phyloP scores from a whole-genome alignment of 2,113 vertebrate genomes.

The Leptodactylus fuscus region DNA sequence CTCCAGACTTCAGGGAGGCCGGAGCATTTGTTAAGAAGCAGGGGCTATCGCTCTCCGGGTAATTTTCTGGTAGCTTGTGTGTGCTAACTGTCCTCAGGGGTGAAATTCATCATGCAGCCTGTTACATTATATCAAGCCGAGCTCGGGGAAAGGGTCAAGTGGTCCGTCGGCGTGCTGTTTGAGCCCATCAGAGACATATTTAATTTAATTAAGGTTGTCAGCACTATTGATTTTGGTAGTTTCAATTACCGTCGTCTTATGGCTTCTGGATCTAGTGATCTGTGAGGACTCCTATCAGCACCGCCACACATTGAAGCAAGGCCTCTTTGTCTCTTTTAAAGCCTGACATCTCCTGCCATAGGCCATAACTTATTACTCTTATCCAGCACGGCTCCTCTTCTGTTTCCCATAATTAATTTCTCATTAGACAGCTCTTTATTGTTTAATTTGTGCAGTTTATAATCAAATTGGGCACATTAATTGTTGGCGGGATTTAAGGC shows the following conservation, averaged over 20 bases:
- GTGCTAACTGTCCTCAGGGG: conserved; percentile 75
- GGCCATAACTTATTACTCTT: conserved; percentile 89
- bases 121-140: conserved; percentile 72
- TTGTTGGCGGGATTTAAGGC: conserved; percentile 92
- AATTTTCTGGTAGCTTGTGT: conserved; percentile 67
- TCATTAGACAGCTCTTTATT: conserved; percentile 99
- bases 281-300: conserved; percentile 97
- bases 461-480: conserved; percentile 99
- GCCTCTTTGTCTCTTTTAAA: conserved; percentile 91
- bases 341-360: conserved; percentile 82
- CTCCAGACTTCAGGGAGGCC: conserved; percentile 15
- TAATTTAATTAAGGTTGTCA: conserved; percentile 99
- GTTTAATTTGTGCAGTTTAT: conserved; percentile 99
- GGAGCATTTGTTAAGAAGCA: conserved; percentile 60
- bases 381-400: conserved; percentile 84
- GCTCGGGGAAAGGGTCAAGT: conserved; percentile 78
- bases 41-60: conserved; percentile 64
- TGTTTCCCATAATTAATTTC: conserved; percentile 98
- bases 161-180: conserved; percentile 73
- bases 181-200: conserved; percentile 89
- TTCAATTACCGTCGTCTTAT: conserved; percentile 94
- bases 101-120: conserved; percentile 77
- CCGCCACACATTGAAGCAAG: conserved; percentile 89
- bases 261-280: conserved; percentile 97
- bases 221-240: conserved; percentile 98